Conservation (phyloP, 2,797 vertebrate genomes). For the Melanogrammus aeglefinus region DNA sequence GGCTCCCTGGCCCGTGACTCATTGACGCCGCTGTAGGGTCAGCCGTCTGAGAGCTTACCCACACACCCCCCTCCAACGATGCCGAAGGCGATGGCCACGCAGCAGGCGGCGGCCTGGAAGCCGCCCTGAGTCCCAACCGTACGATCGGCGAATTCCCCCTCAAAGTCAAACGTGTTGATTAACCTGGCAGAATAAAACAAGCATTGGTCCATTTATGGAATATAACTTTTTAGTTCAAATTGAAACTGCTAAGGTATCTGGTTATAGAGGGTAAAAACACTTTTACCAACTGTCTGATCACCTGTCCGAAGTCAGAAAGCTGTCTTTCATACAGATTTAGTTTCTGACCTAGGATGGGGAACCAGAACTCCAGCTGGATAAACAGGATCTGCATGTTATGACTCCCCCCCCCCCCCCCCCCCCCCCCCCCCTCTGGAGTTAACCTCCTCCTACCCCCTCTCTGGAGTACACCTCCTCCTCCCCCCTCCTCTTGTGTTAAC, state of each 20-base stretch:
- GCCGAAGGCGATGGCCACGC: conserved; percentile 85
- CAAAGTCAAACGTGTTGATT: conserved; percentile 70
- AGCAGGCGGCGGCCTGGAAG: conserved; percentile 85
- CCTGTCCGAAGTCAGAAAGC: too few relatives aligned
- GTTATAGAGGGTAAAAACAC: neutral
- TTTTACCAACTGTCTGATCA: too few relatives aligned
- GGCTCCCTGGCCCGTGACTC: neutral
- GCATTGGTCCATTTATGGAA: neutral
- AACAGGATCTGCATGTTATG: neutral
- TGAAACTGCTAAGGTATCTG: neutral
- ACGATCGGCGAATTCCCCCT: conserved; percentile 45
- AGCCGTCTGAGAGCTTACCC: conserved; percentile 75
- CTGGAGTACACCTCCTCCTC: too few relatives aligned
- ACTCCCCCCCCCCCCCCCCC: too few relatives aligned
- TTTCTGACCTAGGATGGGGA: neutral
- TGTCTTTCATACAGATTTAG: too few relatives aligned
- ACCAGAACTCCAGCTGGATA: neutral
- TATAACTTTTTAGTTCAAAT: neutral
- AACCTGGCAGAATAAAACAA: conserved; percentile 64
- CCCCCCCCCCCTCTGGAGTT: too few relatives aligned
- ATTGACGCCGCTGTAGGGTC: neutral
- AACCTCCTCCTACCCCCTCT: too few relatives aligned
- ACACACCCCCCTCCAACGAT: conserved; percentile 83
- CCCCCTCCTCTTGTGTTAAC: too few relatives aligned
- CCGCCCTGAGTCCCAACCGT: conserved; percentile 75